Evolutionary conservation across 2,113 vertebrate species (phyloP).

Genomic region (Leptosomus discolor): DNA sequence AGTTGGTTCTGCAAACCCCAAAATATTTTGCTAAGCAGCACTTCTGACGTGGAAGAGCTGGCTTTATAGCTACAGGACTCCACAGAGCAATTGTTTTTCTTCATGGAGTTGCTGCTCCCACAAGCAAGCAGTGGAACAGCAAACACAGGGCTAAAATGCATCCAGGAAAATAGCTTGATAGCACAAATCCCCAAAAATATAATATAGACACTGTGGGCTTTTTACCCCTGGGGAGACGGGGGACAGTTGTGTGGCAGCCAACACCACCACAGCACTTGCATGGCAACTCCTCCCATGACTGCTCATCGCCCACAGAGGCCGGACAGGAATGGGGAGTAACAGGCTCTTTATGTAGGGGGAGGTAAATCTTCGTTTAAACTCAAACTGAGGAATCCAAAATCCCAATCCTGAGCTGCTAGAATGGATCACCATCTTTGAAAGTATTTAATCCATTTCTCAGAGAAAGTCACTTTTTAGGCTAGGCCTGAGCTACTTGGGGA

Average conservation of each 20-base stretch:
- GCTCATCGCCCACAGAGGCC: fast-evolving
- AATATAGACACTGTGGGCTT: background rate
- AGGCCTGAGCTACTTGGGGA: background rate
- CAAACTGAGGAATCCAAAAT: background rate
- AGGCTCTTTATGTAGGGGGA: background rate
- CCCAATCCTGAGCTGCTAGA: background rate
- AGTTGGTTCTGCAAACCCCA: background rate
- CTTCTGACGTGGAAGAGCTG: background rate
- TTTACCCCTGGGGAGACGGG: background rate
- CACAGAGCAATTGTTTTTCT: background rate
- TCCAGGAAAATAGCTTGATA: background rate
- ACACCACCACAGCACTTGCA: background rate
- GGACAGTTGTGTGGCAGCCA: background rate
- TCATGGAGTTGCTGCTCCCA: background rate
- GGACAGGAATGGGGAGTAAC: background rate
- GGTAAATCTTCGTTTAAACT: background rate
- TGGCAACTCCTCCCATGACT: fast-evolving
- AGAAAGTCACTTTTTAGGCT: background rate
- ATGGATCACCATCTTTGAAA: background rate
- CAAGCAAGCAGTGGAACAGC: background rate
- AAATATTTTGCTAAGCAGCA: background rate
- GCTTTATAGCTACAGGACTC: background rate
- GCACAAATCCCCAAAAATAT: background rate
- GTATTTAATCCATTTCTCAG: background rate
- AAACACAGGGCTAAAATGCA: background rate